Evolutionary conservation across 2,888 invertebrate species (phyloP), one percentile per base, ranked within the genome.

Genomic region (Dusona sp.): DNA sequence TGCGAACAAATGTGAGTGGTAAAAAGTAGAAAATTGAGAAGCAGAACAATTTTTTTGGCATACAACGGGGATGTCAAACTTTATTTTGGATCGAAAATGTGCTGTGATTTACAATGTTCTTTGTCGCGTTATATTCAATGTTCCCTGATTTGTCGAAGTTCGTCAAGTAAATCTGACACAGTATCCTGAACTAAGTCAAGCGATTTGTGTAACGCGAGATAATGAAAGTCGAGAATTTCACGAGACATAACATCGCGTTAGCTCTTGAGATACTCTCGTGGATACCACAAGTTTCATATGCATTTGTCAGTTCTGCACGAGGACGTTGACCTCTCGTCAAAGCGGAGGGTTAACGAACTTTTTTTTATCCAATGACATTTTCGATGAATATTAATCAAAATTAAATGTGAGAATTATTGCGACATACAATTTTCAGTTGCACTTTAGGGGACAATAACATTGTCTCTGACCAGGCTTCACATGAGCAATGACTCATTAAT

Each of bases 141-240:
- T 29, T 61, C 13, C 13, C 25, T 3, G 16, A 16, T 61, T 61
- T 9, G 6, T 61, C 29, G 57, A 61, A 13, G 29, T 61, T 61
- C 6, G 29, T 16, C 61, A 16, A 16, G 61, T 6, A 61, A 61
- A 61, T 29, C 61, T 61, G 61, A 61, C 61, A 61, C 61, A 29
- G 61, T 3, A 25, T 25, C 6, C 13, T 25, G 29, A 68, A 42
- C 36, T 6, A 33, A 29, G 45, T 68, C 68, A 22, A 68, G 75
- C 51, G n/a, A 77, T 33, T 77, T 67, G 13, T 84, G 77, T 67
- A 84, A 84, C 54, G 54, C 65, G 84, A 84, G 84, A 81, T 77
- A 65, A 77, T 84, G 65, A 84, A 84, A 54, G 48, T 48, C 22
- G 42, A 72, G 57, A 73, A 77, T 77, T 65, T 22, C 54, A 22